Percentiles rank a stretch among this genome's conserved stretches.
These are phyloP conservation scores for Gymnoscopelus microlampas DNA, from an alignment of 2,797 vertebrate genomes.

Conservation along the genomic window DNA sequence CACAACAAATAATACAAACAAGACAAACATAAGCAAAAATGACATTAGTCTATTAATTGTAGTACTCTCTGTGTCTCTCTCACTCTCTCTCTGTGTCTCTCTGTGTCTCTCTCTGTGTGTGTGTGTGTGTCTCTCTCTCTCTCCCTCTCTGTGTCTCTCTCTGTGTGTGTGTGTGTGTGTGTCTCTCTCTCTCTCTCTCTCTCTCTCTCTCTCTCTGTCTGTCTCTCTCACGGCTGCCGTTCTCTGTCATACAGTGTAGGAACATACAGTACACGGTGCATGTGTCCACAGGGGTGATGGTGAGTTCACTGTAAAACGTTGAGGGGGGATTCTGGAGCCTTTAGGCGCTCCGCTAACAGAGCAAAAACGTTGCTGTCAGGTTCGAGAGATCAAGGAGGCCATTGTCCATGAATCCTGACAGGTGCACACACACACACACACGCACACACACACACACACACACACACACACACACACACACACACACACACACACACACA, in stretches of 20 bases:
- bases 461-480: neutral
- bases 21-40: too few relatives aligned
- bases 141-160: neutral
- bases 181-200: slow-evolving; percentile 6
- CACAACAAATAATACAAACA: too few relatives aligned
- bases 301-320: too few relatives aligned
- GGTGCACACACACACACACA: neutral
- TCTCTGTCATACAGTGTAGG: neutral
- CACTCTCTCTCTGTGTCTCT: neutral
- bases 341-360: too few relatives aligned
- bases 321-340: too few relatives aligned
- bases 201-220: slow-evolving; percentile 1
- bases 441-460: slow-evolving; percentile 8
- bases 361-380: too few relatives aligned
- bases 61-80: slow-evolving; percentile 1
- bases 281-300: too few relatives aligned
- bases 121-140: slow-evolving; percentile 7
- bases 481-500: slow-evolving; percentile 8
- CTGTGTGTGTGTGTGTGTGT: too few relatives aligned
- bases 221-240: neutral
- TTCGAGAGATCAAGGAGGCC: too few relatives aligned
- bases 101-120: neutral
- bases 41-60: too few relatives aligned
- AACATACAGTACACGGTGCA: too few relatives aligned
- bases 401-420: too few relatives aligned